These are phyloP conservation scores for Embiotoca jacksoni DNA, from an alignment of 2,113 vertebrate species.

Conservation along the genomic window DNA sequence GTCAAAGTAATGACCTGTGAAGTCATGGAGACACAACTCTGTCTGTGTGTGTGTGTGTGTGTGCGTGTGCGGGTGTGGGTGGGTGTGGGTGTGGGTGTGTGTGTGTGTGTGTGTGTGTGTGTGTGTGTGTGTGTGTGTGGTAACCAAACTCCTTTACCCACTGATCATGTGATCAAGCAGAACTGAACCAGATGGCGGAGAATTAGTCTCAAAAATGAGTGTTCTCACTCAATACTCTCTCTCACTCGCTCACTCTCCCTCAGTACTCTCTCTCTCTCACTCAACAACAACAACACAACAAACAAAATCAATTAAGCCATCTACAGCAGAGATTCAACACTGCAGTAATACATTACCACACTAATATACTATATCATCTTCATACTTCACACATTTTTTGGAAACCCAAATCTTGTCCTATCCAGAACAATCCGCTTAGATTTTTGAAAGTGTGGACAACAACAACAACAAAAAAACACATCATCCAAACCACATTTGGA, in stretches of 20 bases:
- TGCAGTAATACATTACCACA: not conserved
- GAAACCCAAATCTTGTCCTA: no score
- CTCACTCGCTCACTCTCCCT: not conserved
- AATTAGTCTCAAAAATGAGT: conserved; percentile 45
- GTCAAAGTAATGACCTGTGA: conserved; percentile 10
- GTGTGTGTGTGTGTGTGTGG: conserved; percentile 28
- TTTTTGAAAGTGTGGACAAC: no score
- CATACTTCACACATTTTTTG: not conserved
- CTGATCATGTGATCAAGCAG: conserved; percentile 60
- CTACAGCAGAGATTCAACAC: conserved; percentile 10
- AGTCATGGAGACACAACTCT: conserved; percentile 20
- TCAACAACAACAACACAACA: conserved; percentile 4
- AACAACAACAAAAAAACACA: no score
- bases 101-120: conserved; percentile 25
- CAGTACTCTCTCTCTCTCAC: not conserved
- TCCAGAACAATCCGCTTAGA: no score
- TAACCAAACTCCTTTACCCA: conserved; percentile 52
- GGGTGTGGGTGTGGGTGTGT: not conserved
- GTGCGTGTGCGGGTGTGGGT: conserved; percentile 18
- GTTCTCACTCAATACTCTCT: not conserved
- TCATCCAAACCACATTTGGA: no score
- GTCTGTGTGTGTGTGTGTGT: conserved; percentile 26
- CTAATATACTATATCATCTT: not conserved
- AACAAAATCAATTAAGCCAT: not conserved
- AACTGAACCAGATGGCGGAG: conserved; percentile 72